Base-by-base conservation (phyloP, 2,888 invertebrate genomes). In the Bombyx huttoni region DNA sequence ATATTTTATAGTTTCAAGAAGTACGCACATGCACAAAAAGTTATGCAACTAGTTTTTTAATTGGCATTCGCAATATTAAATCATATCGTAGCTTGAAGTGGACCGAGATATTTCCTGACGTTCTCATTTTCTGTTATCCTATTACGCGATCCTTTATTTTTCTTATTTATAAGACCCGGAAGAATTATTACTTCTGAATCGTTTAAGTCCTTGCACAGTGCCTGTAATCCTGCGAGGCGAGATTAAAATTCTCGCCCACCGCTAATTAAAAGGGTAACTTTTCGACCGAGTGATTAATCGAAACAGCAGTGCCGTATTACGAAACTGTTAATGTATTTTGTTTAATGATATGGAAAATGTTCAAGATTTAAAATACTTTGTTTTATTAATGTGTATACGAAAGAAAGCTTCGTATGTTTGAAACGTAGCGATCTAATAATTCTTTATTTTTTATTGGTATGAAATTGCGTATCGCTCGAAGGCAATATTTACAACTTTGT, bases 181-280 rank as follows among this genome's bases (percentile, higher is more conserved):
- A 87, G 86, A 88, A 86, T 84, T 89, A 87, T 88, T 87, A 81
- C 78, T 81, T 83, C 73, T 73, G 81, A 87, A 88, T 86, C 87
- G 80, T 84, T 89, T 87, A 88, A 89, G 87, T 87, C 89, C 81
- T 84, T 86, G 81, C 75, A 69, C 78, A 70, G 72, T 81, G 72
- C 72, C 78, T 78, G 71, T 87, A 87, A 88, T 88, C 87, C 85
- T 65, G 62, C 62, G 65, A 75, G 67, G 69, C 68, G 67, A 77
- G 83, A 85, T 84, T 83, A 86, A 82, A 81, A 78, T 77, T 74
- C 77, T 80, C 73, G 64, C 68, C 77, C 68, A 66, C 68, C 77
- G 75, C 81, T 85, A 85, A 85, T 86, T 85, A 86, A 86, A 86
- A 76, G 79, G 81, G 81, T 75, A 75, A 82, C 73, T 84, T 86